Conservation (phyloP, 2,888 invertebrate genomes). For the Atethmia centrago region DNA sequence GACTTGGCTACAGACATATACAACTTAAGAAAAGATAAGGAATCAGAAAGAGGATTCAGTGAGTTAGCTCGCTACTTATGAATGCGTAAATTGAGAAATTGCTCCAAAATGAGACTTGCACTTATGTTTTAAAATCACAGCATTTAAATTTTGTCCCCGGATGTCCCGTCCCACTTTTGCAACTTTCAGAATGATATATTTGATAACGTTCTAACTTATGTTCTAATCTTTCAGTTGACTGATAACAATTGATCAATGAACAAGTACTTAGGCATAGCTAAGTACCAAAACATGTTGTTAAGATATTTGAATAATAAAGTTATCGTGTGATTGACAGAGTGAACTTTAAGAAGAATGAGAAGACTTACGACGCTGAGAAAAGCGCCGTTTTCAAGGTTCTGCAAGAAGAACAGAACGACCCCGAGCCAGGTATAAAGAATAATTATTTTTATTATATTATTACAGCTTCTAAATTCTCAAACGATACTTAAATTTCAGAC, state of each 20-base stretch:
- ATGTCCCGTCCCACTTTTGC: conserved; percentile 7
- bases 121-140: neutral
- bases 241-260: conserved; percentile 10
- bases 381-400: conserved; percentile 98
- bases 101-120: neutral
- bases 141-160: conserved; percentile 4
- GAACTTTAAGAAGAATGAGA: conserved; percentile 98
- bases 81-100: conserved; percentile 9
- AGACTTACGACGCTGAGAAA: conserved; percentile 95
- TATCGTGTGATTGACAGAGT: conserved; percentile 91
- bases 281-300: neutral
- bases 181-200: conserved; percentile 23
- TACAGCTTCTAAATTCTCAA: conserved; percentile 12
- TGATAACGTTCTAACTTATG: conserved; percentile 64
- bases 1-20: neutral
- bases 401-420: conserved; percentile 96
- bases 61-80: conserved; percentile 12
- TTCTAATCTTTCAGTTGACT: conserved; percentile 35
- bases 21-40: neutral
- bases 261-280: conserved; percentile 17
- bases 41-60: conserved; percentile 1
- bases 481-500: conserved; percentile 8
- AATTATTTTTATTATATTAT: conserved; percentile 13
- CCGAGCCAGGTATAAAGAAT: conserved; percentile 92
- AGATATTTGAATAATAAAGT: conserved; percentile 10